Percentiles rank a stretch among this genome's conserved stretches.
Evolutionary conservation across 2,888 invertebrate genomes (phyloP).

Genomic region (Xanthorhoe spadicearia): DNA sequence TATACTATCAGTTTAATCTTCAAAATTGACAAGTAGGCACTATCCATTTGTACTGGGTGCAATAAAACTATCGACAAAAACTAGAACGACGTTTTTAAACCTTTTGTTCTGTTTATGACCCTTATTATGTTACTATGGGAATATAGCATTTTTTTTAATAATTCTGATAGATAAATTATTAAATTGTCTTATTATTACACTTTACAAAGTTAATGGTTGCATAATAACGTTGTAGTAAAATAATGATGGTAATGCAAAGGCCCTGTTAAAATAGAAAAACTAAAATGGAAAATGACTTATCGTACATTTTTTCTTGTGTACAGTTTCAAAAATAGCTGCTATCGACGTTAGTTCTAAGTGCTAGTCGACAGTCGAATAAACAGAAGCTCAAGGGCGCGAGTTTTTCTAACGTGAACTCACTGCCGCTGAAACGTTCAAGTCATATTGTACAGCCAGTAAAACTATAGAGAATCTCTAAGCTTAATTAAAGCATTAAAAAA

Average conservation of each 20-base stretch:
- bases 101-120: too few relatives aligned
- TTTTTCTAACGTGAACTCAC: constrained; percentile 61
- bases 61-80: too few relatives aligned
- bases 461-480: too few relatives aligned
- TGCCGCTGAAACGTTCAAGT: constrained; percentile 26
- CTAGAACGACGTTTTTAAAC: too few relatives aligned
- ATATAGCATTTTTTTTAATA: too few relatives aligned
- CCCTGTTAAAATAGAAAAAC: not conserved
- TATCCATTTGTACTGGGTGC: too few relatives aligned
- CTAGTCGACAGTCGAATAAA: constrained; percentile 82
- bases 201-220: too few relatives aligned
- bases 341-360: constrained; percentile 80
- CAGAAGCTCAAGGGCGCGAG: constrained; percentile 74
- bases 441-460: not conserved
- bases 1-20: not conserved
- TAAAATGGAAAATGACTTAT: constrained; percentile 28
- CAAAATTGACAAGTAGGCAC: not conserved
- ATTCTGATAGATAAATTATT: too few relatives aligned
- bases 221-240: too few relatives aligned
- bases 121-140: too few relatives aligned
- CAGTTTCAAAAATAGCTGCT: constrained; percentile 76
- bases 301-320: constrained; percentile 63
- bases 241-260: not conserved
- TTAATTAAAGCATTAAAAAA: not conserved
- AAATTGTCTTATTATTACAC: too few relatives aligned